Evolutionary conservation across 1,140 invertebrate species (phyloP).

Genomic region (Ceratitis capitata): DNA sequence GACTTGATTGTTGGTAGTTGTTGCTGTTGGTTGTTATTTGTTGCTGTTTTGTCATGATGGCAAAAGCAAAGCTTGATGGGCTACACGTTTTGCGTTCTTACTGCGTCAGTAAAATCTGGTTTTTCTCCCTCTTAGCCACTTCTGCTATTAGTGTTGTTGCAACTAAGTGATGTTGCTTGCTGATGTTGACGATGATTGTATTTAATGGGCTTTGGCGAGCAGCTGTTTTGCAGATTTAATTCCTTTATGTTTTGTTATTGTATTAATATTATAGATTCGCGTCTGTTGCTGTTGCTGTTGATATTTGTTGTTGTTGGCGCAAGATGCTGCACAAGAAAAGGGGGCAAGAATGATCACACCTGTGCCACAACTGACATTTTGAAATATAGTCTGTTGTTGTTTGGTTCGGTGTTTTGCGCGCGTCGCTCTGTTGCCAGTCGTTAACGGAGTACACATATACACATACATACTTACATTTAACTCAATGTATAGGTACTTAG

Average conservation of each 20-base stretch:
- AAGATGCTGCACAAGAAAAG: constrained; percentile 14
- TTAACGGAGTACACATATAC: neutral
- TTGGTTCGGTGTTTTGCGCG: neutral
- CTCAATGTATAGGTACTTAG: neutral
- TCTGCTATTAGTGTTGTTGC: neutral
- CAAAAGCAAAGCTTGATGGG: neutral
- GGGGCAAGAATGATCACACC: constrained; percentile 30
- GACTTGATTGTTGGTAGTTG: neutral
- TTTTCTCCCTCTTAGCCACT: neutral
- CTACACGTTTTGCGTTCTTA: neutral
- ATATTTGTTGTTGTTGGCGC: neutral
- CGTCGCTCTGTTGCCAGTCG: neutral
- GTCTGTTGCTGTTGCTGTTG: neutral
- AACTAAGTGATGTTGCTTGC: neutral
- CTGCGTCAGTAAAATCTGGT: neutral
- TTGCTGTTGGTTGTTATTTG: too few species aligned
- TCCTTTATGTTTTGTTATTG: constrained; percentile 22
- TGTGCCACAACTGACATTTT: constrained; percentile 35
- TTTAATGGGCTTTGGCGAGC: constrained; percentile 30
- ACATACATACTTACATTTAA: neutral
- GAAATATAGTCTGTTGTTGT: constrained; percentile 30
- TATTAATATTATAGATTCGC: neutral
- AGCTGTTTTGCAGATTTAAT: constrained; percentile 34
- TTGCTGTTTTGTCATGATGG: neutral
- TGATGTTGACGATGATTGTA: constrained; percentile 29